A percentile compares a stretch with the other conserved stretches of the same genome.
These are phyloP conservation scores for Xestia xanthographa DNA, from an alignment of 2,888 invertebrate species.

Conservation along the genomic window DNA sequence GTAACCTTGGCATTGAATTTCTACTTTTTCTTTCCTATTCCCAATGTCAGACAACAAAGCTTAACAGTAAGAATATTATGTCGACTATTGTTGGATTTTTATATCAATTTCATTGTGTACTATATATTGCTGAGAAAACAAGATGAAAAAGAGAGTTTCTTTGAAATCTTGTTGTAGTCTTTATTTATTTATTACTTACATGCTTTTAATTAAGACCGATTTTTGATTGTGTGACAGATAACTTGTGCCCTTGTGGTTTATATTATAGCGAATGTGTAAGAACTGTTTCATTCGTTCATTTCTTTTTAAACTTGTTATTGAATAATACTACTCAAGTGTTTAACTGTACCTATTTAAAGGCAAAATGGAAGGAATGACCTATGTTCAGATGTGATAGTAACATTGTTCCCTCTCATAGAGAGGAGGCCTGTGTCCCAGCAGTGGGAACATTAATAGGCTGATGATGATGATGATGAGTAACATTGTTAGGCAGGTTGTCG, in stretches of 20 bases:
- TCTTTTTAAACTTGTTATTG: not conserved
- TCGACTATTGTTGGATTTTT: not conserved
- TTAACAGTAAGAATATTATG: not conserved
- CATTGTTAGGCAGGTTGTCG: not conserved
- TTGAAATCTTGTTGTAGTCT: not conserved
- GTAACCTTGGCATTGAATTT: slow-evolving; percentile 19
- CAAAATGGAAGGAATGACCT: not conserved
- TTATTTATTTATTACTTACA: not conserved
- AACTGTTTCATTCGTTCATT: not conserved
- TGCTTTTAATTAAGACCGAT: not conserved
- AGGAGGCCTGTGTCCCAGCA: too few species aligned
- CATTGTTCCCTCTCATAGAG: too few species aligned
- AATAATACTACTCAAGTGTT: not conserved
- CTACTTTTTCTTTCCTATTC: not conserved
- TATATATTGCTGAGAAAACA: not conserved
- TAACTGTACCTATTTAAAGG: not conserved
- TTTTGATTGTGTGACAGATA: not conserved
- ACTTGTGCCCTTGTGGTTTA: not conserved
- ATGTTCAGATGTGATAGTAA: not conserved
- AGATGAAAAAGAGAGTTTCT: not conserved
- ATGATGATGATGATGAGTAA: too few species aligned
- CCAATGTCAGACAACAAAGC: slow-evolving; percentile 7
- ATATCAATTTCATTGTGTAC: not conserved
- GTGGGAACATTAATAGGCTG: too few species aligned
- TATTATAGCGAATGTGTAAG: slow-evolving; percentile 33